Evolutionary conservation across 2,113 vertebrate genomes (phyloP).

Genomic region (Bolborhynchus lineola): DNA sequence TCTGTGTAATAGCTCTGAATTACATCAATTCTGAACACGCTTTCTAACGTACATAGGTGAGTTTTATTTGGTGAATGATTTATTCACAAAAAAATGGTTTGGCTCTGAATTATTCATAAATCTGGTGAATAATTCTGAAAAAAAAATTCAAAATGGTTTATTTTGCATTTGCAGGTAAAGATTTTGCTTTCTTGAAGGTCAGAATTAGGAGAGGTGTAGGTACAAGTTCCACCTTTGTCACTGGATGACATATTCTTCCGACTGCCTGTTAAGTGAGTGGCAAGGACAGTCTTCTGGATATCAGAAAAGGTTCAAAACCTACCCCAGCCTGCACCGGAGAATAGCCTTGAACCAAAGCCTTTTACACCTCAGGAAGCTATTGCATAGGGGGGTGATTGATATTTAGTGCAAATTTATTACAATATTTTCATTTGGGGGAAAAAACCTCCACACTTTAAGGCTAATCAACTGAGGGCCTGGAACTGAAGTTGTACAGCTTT

Average conservation of each 20-base stretch:
- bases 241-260: rapidly evolving
- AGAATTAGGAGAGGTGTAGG: background rate
- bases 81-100: background rate
- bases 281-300: background rate
- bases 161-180: background rate
- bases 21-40: background rate
- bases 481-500: background rate
- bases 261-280: background rate
- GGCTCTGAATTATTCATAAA: background rate
- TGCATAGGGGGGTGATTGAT: background rate
- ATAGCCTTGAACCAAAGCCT: background rate
- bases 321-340: background rate
- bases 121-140: background rate
- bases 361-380: background rate
- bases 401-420: background rate
- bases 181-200: background rate
- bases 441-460: background rate
- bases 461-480: background rate
- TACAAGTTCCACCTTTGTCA: background rate
- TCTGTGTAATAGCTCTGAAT: background rate
- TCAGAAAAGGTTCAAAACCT: background rate
- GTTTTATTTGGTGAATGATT: background rate
- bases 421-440: background rate
- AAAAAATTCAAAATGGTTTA: background rate
- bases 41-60: background rate